phyloP scores from a whole-genome alignment of 2,113 vertebrate species.

The Halcyon senegalensis region DNA sequence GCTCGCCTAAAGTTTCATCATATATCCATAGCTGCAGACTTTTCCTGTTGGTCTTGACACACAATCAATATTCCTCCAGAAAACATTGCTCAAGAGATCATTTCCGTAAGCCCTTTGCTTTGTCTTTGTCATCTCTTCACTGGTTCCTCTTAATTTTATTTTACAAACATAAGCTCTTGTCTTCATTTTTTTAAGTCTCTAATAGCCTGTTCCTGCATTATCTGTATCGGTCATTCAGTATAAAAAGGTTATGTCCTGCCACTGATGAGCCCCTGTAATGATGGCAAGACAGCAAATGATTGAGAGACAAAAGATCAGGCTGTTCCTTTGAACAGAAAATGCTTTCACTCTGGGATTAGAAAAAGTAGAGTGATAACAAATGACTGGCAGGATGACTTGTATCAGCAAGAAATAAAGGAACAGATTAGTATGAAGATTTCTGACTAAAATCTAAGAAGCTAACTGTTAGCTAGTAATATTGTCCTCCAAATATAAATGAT shows the following conservation, averaged over 20 bases:
- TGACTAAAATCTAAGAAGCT: background rate
- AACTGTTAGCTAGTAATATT: background rate
- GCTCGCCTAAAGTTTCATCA: background rate
- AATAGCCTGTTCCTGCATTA: background rate
- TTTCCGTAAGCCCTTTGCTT: background rate
- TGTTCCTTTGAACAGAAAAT: background rate
- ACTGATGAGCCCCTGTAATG: background rate
- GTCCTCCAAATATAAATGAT: background rate
- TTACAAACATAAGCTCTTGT: background rate
- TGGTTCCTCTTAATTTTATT: background rate
- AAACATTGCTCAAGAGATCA: background rate
- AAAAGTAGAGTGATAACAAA: background rate
- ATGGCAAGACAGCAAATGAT: background rate
- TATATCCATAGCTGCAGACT: background rate
- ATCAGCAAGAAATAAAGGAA: background rate
- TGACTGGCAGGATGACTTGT: background rate
- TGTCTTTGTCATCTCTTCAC: background rate
- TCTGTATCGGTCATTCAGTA: background rate
- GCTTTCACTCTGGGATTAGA: background rate
- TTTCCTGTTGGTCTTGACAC: background rate
- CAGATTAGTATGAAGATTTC: background rate
- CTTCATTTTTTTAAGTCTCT: background rate
- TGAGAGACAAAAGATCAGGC: background rate
- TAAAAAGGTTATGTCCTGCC: background rate
- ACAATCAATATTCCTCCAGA: slow-evolving; percentile 3